A percentile compares a stretch with the other conserved stretches of the same genome.
phyloP scores from a whole-genome alignment of 2,797 vertebrate species.

The Syndactyla subalaris region DNA sequence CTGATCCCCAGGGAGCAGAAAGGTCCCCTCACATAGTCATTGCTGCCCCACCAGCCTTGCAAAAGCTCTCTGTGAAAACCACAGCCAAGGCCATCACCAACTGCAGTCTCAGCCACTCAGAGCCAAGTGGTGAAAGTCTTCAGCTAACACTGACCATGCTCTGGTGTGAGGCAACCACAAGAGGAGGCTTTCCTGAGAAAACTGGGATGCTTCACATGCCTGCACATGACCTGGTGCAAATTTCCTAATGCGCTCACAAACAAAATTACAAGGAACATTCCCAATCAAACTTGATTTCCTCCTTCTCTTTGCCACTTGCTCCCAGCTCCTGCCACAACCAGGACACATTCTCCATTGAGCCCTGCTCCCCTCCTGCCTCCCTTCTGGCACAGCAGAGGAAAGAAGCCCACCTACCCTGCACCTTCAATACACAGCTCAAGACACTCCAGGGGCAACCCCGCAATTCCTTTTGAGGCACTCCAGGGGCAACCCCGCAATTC shows the following conservation, averaged over 20 bases:
- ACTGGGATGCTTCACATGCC: accelerated
- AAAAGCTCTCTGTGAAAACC: neutral
- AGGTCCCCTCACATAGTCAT: accelerated
- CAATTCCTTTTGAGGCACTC: neutral
- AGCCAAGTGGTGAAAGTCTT: accelerated
- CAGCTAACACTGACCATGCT: accelerated
- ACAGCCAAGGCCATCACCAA: neutral
- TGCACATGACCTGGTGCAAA: neutral
- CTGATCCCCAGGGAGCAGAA: neutral
- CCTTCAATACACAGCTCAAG: accelerated
- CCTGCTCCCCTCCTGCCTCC: neutral
- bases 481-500: neutral
- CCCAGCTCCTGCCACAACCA: neutral
- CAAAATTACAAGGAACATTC: neutral
- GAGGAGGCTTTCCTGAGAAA: neutral
- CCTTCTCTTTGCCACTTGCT: neutral
- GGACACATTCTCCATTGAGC: neutral
- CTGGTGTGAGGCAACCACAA: neutral
- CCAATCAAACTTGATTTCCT: neutral
- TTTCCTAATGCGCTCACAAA: neutral
- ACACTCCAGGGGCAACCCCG: neutral
- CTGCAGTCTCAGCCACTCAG: neutral
- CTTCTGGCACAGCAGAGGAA: neutral
- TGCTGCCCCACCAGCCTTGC: neutral
- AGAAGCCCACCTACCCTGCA: neutral